A percentile compares a stretch with the other conserved stretches of the same genome.
Conservation (phyloP, 2,797 vertebrate genomes). For the Artibeus lituratus region DNA sequence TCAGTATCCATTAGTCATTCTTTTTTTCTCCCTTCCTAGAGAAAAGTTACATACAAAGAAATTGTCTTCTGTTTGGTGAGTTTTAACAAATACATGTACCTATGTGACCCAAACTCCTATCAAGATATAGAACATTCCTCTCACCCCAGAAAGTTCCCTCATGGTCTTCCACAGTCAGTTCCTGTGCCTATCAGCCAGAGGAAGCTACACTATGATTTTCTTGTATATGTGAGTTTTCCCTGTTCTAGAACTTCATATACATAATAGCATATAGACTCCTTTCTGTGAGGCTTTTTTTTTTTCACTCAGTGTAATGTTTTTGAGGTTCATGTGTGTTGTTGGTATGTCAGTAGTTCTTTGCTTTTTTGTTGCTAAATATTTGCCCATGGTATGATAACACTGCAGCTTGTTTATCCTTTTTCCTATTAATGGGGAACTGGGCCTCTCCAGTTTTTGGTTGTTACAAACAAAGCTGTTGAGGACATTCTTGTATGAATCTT, state of each 20-base stretch:
- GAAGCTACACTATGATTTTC: neutral
- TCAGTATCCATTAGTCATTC: neutral
- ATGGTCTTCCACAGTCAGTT: neutral
- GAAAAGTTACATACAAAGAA: neutral
- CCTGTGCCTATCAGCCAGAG: neutral
- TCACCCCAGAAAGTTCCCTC: neutral
- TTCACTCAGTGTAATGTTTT: neutral
- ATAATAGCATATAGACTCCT: neutral
- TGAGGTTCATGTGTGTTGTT: neutral
- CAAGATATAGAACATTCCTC: neutral
- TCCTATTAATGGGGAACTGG: neutral
- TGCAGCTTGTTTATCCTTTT: neutral
- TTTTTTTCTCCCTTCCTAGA: neutral
- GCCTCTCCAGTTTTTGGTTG: neutral
- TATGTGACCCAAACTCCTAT: neutral
- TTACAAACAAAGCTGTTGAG: neutral
- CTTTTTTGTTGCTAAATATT: neutral
- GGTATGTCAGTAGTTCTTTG: neutral
- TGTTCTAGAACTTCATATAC: neutral
- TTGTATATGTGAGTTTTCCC: neutral
- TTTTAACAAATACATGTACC: neutral
- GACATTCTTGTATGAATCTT: neutral
- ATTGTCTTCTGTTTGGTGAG: neutral
- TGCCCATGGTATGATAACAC: neutral
- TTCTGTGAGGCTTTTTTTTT: neutral